A percentile compares a stretch with the other conserved stretches of the same genome.
These are phyloP conservation scores for Drosophila ercepeae DNA, from an alignment of 1,140 invertebrate species.

Conservation along the genomic window DNA sequence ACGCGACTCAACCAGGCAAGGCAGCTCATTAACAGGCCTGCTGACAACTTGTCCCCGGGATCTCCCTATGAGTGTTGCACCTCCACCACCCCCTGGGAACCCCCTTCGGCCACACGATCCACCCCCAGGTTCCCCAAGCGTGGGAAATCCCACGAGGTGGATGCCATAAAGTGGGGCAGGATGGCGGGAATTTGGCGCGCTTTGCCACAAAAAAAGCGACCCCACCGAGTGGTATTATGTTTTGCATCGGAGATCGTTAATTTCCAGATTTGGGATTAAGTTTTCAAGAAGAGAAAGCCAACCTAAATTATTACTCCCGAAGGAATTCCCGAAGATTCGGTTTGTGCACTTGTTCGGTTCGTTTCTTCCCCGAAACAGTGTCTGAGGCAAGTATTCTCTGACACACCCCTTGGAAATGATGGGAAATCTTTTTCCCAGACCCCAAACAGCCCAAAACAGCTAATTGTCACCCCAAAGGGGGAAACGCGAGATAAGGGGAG, in stretches of 20 bases:
- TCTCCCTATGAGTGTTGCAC: neutral
- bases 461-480: conserved; percentile 54
- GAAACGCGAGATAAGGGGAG: neutral
- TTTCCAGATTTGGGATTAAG: too few species aligned
- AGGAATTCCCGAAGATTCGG: neutral
- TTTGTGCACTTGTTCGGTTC: conserved; percentile 53
- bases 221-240: conserved; percentile 38
- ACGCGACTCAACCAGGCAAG: neutral
- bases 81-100: neutral
- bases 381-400: neutral
- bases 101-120: neutral
- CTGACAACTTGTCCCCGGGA: conserved; percentile 56
- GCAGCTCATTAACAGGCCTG: conserved; percentile 59
- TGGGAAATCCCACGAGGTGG: conserved; percentile 50
- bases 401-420: conserved; percentile 15
- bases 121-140: conserved; percentile 27
- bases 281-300: neutral
- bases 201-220: conserved; percentile 8
- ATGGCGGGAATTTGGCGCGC: conserved; percentile 30
- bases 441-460: conserved; percentile 15
- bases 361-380: neutral
- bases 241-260: too few species aligned
- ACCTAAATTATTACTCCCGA: conserved; percentile 58
- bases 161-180: conserved; percentile 2
- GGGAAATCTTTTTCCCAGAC: conserved; percentile 45